Evolutionary conservation across 2,888 invertebrate species (phyloP).

Genomic region (Ornithoptera priamus): DNA sequence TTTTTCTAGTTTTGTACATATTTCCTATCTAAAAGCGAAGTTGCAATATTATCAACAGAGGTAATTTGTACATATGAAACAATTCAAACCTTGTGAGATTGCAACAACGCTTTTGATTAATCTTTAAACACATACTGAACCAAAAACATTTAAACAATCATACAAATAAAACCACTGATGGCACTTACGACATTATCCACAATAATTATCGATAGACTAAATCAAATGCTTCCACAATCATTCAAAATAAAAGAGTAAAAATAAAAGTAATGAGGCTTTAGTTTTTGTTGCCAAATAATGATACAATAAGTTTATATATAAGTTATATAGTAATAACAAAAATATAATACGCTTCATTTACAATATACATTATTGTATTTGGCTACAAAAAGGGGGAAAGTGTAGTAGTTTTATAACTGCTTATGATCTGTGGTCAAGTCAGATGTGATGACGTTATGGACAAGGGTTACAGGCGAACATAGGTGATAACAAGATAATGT

Average conservation of each 20-base stretch:
- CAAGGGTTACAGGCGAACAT: conserved; percentile 50
- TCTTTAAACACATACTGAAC: conserved; percentile 50
- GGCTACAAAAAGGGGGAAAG: conserved; percentile 49
- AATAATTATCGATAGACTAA: conserved; percentile 47
- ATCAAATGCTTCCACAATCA: conserved; percentile 64
- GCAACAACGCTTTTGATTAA: conserved; percentile 59
- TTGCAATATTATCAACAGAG: conserved; percentile 45
- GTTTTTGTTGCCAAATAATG: conserved; percentile 48
- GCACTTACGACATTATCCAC: conserved; percentile 60
- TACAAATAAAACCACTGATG: conserved; percentile 60
- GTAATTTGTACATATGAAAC: neutral
- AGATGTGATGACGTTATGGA: conserved; percentile 48
- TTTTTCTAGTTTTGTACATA: conserved; percentile 62
- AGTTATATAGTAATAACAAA: neutral
- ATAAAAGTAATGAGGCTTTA: conserved; percentile 58
- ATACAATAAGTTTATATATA: neutral
- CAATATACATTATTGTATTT: conserved; percentile 36
- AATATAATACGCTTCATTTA: neutral
- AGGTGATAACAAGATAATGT: conserved; percentile 45
- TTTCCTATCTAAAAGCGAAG: conserved; percentile 60
- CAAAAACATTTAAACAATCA: conserved; percentile 67
- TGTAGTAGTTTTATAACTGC: conserved; percentile 45
- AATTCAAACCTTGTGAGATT: conserved; percentile 35
- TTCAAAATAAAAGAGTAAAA: conserved; percentile 60
- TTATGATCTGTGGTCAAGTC: conserved; percentile 46